These are phyloP conservation scores for Epicampocera succincta DNA, from an alignment of 2,888 invertebrate species.

Conservation along the genomic window DNA sequence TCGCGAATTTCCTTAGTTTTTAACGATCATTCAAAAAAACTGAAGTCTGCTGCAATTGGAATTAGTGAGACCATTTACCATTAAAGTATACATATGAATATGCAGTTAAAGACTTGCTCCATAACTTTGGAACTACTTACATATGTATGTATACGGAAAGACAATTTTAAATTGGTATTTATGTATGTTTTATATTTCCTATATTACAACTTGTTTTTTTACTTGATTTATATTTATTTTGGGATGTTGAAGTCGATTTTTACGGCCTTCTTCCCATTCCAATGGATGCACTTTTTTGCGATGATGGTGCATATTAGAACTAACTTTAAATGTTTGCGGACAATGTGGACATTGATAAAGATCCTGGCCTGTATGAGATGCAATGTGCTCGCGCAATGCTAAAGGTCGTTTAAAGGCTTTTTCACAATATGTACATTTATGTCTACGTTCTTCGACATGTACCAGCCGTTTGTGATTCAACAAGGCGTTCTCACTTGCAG, in stretches of 20 bases:
- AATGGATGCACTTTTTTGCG: slow-evolving; percentile 74
- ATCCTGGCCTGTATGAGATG: slow-evolving; percentile 74
- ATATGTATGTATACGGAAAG: too few relatives aligned
- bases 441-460: slow-evolving; percentile 71
- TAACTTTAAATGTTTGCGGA: slow-evolving; percentile 74
- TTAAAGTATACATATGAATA: too few relatives aligned
- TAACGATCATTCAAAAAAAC: too few relatives aligned
- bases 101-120: too few relatives aligned
- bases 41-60: too few relatives aligned
- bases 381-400: slow-evolving; percentile 73
- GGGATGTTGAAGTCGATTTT: slow-evolving; percentile 57
- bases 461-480: slow-evolving; percentile 72
- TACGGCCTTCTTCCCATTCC: slow-evolving; percentile 72
- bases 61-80: too few relatives aligned
- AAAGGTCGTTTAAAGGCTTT: slow-evolving; percentile 72
- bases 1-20: too few relatives aligned
- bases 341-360: slow-evolving; percentile 74
- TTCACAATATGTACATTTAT: slow-evolving; percentile 72
- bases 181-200: not conserved
- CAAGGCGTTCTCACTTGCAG: slow-evolving; percentile 70
- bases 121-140: too few relatives aligned
- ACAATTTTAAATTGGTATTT: too few relatives aligned
- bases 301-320: slow-evolving; percentile 75
- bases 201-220: slow-evolving; percentile 69
- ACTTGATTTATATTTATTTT: slow-evolving; percentile 66